Conservation (phyloP, 2,797 vertebrate species). For the Leptoclinus maculatus region DNA sequence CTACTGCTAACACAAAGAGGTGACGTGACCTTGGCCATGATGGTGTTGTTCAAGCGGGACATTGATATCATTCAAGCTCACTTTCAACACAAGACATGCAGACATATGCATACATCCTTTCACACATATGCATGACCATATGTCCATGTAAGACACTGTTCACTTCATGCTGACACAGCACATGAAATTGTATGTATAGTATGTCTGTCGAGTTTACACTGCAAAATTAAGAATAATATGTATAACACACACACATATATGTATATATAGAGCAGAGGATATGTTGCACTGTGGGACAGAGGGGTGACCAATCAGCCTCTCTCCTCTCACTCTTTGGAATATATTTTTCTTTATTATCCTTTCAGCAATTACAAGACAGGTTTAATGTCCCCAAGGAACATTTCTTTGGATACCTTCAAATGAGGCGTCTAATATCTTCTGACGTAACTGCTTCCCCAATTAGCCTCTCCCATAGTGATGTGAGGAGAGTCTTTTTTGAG, state of each 20-base stretch:
- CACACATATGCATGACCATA: neutral
- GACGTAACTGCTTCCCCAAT: constrained; percentile 8
- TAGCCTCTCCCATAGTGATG: neutral
- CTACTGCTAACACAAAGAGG: constrained; percentile 26
- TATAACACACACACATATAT: neutral
- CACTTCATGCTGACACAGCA: neutral
- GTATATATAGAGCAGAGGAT: neutral
- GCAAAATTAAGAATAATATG: neutral
- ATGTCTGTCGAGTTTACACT: neutral
- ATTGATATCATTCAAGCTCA: neutral
- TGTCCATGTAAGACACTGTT: neutral
- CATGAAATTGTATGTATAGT: neutral
- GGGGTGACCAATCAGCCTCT: neutral
- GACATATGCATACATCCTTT: neutral
- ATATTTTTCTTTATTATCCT: constrained; percentile 8
- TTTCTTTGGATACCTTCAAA: constrained; percentile 19
- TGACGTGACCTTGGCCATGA: constrained; percentile 46
- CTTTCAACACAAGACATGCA: constrained; percentile 4
- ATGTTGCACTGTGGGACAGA: neutral
- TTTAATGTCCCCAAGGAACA: neutral
- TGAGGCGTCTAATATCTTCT: constrained; percentile 22
- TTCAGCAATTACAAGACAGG: constrained; percentile 26
- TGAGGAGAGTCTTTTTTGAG: neutral
- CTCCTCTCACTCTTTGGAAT: neutral
- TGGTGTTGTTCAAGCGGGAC: neutral